A percentile compares a stretch with the other conserved stretches of the same genome.
Conservation (phyloP, 2,113 vertebrate species). For the Ctenomys sociabilis region DNA sequence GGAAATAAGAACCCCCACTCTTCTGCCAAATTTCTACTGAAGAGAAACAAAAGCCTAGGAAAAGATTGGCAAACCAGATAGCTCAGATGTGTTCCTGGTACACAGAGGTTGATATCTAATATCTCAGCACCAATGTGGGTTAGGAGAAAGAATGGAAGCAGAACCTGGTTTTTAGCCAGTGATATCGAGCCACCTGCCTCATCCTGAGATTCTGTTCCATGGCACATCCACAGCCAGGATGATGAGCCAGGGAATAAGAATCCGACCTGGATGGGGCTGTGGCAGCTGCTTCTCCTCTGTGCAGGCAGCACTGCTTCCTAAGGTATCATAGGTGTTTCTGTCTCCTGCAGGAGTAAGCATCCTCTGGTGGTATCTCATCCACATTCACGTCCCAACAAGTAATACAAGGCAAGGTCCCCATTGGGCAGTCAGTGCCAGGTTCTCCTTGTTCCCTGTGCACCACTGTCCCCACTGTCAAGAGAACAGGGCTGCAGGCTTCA, state of each 20-base stretch:
- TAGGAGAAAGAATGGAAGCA: conserved; percentile 1
- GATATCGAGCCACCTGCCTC: background rate
- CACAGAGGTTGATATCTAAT: background rate
- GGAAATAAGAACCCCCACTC: background rate
- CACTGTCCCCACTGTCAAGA: background rate
- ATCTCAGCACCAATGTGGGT: background rate
- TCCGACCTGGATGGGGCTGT: background rate
- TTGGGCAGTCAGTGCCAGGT: background rate
- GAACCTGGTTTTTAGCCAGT: conserved; percentile 6
- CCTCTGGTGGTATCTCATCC: background rate
- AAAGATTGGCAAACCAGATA: background rate
- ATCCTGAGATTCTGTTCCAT: background rate
- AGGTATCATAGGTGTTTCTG: too few relatives aligned
- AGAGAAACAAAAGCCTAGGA: conserved; percentile 1
- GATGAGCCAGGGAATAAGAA: background rate
- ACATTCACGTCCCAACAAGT: background rate
- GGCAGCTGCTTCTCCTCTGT: too few relatives aligned
- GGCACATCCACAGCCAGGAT: background rate
- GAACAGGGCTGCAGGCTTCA: background rate
- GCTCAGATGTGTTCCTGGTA: background rate
- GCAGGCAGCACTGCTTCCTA: background rate
- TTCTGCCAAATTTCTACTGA: conserved; percentile 34
- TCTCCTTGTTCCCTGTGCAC: background rate
- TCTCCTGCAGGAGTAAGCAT: background rate
- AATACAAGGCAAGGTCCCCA: background rate